Evolutionary conservation across 2,888 invertebrate species (phyloP).

Genomic region (Oasisia sp.): DNA sequence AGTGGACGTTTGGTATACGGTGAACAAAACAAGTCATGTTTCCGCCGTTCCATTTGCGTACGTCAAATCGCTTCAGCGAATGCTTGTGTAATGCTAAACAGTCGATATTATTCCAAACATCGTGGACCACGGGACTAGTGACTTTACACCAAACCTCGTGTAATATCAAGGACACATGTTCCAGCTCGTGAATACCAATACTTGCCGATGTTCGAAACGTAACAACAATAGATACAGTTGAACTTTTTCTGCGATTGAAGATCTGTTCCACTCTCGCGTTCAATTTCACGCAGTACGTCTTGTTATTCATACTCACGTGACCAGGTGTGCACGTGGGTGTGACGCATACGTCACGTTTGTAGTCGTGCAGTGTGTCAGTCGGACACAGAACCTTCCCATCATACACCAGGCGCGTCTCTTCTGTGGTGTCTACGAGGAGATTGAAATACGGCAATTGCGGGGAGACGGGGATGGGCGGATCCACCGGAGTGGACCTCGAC

Average conservation of each 20-base stretch:
- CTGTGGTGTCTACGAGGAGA: not conserved
- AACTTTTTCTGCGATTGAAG: not conserved
- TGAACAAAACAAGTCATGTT: not conserved
- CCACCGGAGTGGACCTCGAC: not conserved
- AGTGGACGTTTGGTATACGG: not conserved
- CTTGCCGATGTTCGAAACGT: not conserved
- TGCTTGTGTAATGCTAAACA: not conserved
- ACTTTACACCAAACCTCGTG: not conserved
- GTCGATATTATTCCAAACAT: not conserved
- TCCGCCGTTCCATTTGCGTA: not conserved
- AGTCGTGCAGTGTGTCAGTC: not conserved
- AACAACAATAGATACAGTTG: not conserved
- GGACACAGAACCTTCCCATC: not conserved
- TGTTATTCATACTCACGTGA: not conserved
- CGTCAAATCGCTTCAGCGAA: not conserved
- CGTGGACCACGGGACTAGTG: not conserved
- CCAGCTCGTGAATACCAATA: not conserved
- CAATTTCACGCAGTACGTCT: not conserved
- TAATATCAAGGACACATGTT: not conserved
- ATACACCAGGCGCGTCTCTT: not conserved
- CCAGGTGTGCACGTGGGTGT: not conserved
- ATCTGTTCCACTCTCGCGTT: not conserved
- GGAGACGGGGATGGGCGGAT: not conserved
- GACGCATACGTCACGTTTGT: not conserved
- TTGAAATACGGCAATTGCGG: not conserved